These are phyloP conservation scores for Triplophysa dalaica DNA, from an alignment of 2,113 vertebrate species.

Conservation along the genomic window DNA sequence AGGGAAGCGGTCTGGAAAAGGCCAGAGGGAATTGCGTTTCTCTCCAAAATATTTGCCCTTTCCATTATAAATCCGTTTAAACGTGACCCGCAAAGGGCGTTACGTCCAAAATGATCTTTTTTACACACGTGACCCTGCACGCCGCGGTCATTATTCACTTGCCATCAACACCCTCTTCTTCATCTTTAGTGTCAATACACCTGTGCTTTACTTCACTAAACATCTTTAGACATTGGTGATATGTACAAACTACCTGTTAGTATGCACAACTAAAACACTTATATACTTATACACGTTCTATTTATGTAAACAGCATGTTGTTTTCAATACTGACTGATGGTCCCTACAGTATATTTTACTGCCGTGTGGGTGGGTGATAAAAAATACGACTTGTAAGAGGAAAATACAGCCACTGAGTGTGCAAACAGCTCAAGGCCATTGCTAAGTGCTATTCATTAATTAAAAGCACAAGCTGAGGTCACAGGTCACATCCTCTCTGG, in stretches of 20 bases:
- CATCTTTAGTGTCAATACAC: neutral
- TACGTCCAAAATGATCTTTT: neutral
- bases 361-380: conserved; percentile 3
- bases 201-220: conserved; percentile 3
- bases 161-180: conserved; percentile 3
- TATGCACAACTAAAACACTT: conserved; percentile 6
- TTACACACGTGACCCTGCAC: neutral
- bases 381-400: conserved; percentile 16
- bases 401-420: conserved; percentile 32
- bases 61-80: neutral
- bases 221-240: neutral
- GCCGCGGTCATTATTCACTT: neutral
- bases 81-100: neutral
- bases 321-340: neutral
- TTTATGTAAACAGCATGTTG: neutral
- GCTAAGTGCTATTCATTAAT: conserved; percentile 51
- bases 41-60: conserved; percentile 36
- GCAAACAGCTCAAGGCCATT: conserved; percentile 46
- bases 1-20: conserved; percentile 57
- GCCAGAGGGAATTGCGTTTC: conserved; percentile 47
- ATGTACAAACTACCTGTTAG: neutral
- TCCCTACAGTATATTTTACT: conserved; percentile 13
- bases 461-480: conserved; percentile 48
- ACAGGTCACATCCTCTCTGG: conserved; percentile 49
- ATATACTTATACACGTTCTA: neutral